Conservation (phyloP, 2,888 invertebrate species). For the Nymphalis polychloros region DNA sequence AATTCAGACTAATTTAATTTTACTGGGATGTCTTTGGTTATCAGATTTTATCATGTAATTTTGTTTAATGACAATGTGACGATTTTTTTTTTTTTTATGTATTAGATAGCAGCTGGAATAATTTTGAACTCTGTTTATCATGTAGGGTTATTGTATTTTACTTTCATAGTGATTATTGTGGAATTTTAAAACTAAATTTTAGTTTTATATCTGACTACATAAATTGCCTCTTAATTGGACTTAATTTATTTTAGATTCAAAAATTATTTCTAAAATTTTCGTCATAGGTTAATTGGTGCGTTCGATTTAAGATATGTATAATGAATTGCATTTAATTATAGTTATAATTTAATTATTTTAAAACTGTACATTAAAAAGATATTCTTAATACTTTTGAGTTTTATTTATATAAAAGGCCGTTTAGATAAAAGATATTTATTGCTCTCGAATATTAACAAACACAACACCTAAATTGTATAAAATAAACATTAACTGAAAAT, state of each 20-base stretch:
- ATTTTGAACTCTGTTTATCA: neutral
- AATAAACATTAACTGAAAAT: neutral
- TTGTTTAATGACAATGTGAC: neutral
- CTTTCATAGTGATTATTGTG: slow-evolving; percentile 1
- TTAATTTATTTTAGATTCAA: slow-evolving; percentile 12
- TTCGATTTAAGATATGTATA: neutral
- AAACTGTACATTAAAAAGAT: slow-evolving; percentile 32
- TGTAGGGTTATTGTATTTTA: slow-evolving; percentile 1
- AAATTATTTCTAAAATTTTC: neutral
- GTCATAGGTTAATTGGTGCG: neutral
- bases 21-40: too few species aligned
- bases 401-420: slow-evolving; percentile 42
- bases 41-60: neutral
- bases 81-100: neutral
- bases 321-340: slow-evolving; percentile 33
- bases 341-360: slow-evolving; percentile 22
- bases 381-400: slow-evolving; percentile 44
- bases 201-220: slow-evolving; percentile 1
- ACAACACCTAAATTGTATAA: slow-evolving; percentile 14
- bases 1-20: too few species aligned
- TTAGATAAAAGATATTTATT: slow-evolving; percentile 14
- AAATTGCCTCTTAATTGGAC: neutral
- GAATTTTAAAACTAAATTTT: neutral
- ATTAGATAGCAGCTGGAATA: neutral
- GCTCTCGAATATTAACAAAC: slow-evolving; percentile 17